A percentile compares a stretch with the other conserved stretches of the same genome.
These are phyloP conservation scores for Periparus ater DNA, from an alignment of 2,797 vertebrate species.

Conservation along the genomic window DNA sequence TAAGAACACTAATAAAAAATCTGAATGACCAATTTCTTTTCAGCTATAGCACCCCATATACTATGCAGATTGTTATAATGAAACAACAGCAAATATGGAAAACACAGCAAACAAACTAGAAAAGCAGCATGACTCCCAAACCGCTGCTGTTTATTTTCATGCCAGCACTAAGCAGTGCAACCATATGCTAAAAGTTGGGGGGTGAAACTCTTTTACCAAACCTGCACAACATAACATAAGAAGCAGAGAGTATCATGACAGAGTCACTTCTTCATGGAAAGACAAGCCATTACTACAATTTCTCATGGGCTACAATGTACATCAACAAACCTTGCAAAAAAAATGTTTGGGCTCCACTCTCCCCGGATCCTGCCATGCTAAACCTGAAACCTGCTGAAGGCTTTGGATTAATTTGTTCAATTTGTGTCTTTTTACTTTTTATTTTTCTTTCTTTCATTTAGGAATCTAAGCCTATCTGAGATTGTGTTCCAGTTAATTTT, in stretches of 20 bases:
- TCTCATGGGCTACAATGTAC: neutral
- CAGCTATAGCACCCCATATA: neutral
- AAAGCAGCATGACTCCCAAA: neutral
- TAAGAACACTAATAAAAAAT: neutral
- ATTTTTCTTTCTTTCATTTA: neutral
- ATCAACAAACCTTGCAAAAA: neutral
- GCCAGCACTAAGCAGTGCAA: neutral
- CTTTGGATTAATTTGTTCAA: neutral
- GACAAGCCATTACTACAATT: neutral
- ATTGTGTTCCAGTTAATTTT: neutral
- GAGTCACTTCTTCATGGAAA: neutral
- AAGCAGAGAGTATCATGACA: neutral
- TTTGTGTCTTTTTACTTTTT: neutral
- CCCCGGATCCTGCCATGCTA: neutral
- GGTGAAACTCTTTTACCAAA: neutral
- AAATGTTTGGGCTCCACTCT: neutral
- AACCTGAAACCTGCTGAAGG: neutral
- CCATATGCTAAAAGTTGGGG: neutral
- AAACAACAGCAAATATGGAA: neutral
- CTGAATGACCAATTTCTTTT: neutral
- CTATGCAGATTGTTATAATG: neutral
- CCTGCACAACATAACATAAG: neutral
- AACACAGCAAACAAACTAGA: neutral
- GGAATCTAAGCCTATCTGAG: neutral
- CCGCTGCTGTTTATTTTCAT: neutral